These are phyloP conservation scores for Adrianichthys oophorus DNA, from an alignment of 2,797 vertebrate species.

Conservation along the genomic window DNA sequence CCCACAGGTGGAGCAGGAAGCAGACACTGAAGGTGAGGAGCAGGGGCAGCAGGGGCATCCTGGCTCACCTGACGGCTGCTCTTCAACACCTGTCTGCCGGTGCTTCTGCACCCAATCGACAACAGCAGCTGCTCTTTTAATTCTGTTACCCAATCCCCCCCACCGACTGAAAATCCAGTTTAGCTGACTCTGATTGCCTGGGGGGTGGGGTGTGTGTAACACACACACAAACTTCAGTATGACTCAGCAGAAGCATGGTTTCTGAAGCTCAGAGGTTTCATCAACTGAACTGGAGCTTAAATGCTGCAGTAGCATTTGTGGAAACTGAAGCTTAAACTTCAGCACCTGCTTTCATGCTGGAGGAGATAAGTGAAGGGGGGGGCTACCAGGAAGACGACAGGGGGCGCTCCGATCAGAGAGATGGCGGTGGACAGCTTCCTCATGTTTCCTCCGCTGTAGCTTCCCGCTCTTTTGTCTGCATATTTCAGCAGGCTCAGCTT, in stretches of 20 bases:
- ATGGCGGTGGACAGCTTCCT: slow-evolving; percentile 96
- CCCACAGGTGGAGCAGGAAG: slow-evolving; percentile 53
- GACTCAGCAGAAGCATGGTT: no score
- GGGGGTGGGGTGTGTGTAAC: slow-evolving; percentile 20
- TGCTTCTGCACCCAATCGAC: slow-evolving; percentile 9
- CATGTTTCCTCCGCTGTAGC: slow-evolving; percentile 94
- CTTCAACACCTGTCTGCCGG: background rate
- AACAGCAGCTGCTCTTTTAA: slow-evolving; percentile 34
- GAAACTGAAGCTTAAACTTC: no score
- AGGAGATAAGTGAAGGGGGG: no score
- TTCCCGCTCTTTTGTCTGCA: slow-evolving; percentile 88
- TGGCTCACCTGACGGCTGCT: background rate
- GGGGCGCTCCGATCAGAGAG: slow-evolving; percentile 91
- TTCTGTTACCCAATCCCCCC: slow-evolving; percentile 22
- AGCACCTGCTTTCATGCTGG: background rate
- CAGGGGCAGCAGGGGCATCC: slow-evolving; percentile 40
- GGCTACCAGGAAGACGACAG: slow-evolving; percentile 92
- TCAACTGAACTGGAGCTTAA: no score
- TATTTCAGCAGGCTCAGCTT: slow-evolving; percentile 92
- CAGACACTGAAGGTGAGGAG: slow-evolving; percentile 43
- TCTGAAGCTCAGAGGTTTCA: no score
- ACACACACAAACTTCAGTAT: background rate
- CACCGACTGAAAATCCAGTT: slow-evolving; percentile 3
- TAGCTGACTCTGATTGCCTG: slow-evolving; percentile 33
- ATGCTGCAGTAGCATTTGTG: no score